These are phyloP conservation scores for Andrena camellia DNA, from an alignment of 2,888 invertebrate genomes.

Conservation along the genomic window DNA sequence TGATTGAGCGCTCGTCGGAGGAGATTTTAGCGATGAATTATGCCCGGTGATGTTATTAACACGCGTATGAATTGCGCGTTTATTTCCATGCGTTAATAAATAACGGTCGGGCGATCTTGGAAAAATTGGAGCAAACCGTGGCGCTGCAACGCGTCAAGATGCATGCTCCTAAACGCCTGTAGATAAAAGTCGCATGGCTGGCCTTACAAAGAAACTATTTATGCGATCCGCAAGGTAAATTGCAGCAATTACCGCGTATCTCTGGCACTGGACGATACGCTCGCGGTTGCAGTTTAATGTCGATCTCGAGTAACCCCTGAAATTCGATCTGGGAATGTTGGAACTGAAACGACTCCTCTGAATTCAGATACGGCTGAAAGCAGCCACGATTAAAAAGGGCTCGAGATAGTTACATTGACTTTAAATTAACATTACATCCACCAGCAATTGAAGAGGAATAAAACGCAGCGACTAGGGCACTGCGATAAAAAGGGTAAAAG, in stretches of 20 bases:
- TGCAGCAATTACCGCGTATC: constrained; percentile 49
- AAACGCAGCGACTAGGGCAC: neutral
- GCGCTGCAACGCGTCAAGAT: constrained; percentile 46
- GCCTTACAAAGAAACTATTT: constrained; percentile 59
- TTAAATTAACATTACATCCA: too few relatives aligned
- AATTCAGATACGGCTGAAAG: neutral
- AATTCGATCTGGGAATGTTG: constrained; percentile 1
- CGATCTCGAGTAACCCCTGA: constrained; percentile 10
- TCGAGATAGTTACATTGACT: too few relatives aligned
- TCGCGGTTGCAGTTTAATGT: constrained; percentile 12
- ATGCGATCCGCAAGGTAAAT: constrained; percentile 57
- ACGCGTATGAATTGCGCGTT: constrained; percentile 66
- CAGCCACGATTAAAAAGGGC: constrained; percentile 7
- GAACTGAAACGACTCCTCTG: neutral
- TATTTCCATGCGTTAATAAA: constrained; percentile 70
- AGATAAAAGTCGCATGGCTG: constrained; percentile 45
- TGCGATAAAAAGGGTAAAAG: neutral
- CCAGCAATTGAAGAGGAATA: neutral
- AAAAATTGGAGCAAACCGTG: constrained; percentile 58
- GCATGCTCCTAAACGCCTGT: constrained; percentile 34
- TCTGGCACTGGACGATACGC: constrained; percentile 30
- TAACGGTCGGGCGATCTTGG: constrained; percentile 60
- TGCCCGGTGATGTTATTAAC: constrained; percentile 63
- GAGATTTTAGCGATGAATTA: constrained; percentile 67
- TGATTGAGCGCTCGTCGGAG: constrained; percentile 43